These are phyloP conservation scores for Ctenodactylus gundi DNA, from an alignment of 2,113 vertebrate species.

Conservation along the genomic window DNA sequence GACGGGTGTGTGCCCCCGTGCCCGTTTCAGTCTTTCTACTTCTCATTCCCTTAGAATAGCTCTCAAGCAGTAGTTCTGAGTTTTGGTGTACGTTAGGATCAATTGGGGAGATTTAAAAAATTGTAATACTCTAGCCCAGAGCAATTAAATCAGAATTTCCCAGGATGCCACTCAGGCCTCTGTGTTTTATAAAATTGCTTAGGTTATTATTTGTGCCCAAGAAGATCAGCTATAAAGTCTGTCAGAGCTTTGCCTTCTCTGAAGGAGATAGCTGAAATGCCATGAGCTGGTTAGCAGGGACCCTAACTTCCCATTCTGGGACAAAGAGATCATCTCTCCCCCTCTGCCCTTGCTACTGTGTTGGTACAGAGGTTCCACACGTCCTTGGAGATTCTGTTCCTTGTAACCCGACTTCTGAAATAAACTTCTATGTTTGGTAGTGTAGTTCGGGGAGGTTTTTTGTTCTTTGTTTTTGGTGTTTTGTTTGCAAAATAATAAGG, in stretches of 20 bases:
- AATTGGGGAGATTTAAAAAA: neutral
- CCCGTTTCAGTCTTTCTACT: neutral
- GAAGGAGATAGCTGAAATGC: neutral
- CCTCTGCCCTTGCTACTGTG: neutral
- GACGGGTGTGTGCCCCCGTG: too few species aligned
- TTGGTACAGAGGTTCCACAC: neutral
- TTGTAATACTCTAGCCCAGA: neutral
- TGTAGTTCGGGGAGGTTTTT: too few species aligned
- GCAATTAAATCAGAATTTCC: constrained; percentile 19
- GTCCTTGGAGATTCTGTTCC: neutral
- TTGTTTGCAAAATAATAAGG: too few species aligned
- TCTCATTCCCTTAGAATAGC: neutral
- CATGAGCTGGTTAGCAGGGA: neutral
- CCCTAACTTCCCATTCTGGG: neutral
- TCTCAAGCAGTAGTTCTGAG: neutral
- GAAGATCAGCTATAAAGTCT: neutral
- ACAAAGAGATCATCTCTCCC: neutral
- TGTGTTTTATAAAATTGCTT: neutral
- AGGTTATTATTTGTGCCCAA: neutral
- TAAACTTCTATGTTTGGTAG: too few species aligned
- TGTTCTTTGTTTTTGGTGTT: too few species aligned
- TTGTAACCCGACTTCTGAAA: neutral
- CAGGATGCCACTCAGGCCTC: neutral
- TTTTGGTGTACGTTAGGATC: neutral
- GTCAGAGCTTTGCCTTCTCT: neutral